Evolutionary conservation across 2,888 invertebrate species (phyloP), one percentile per base, ranked within the genome.

Genomic region (Eupeodes latifasciatus): DNA sequence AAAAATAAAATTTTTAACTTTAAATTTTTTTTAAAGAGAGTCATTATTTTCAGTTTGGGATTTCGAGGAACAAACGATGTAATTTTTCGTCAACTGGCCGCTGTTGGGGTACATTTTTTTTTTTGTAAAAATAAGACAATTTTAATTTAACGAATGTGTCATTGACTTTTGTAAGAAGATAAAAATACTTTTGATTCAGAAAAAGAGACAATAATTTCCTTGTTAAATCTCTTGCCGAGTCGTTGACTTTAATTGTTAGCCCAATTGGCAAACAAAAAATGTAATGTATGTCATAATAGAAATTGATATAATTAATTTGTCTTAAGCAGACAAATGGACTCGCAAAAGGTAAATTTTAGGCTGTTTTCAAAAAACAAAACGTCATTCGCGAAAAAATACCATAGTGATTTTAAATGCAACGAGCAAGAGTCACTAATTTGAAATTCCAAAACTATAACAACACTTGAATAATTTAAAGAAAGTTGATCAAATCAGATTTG

Each of bases 1-100:
- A 79, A 84, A 79, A 75, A 75, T 75, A 81, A 40, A 64, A 59
- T 80, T 67, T 64, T 51, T 40, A 47, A 27, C 69, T 66, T 51
- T n/a, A n/a, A 82, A 76, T 66, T 66, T 55, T 59, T 27, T 72
- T 71, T 53, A 72, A 40, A 75, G 74, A 62, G 49, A 64, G 55
- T 55, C 69, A 51, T 75, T 59, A 9, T 11, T 40, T 40, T n/a
- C 36, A 44, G 16, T 36, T 61, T 51, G 55, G 27, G 49, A 49
- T 53, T 67, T 34, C 27, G 27, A 27, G 27, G 27, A 34, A 49
- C 5, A 16, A 34, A 49, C 40, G 40, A 40, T 55, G 19, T 71
- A 55, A 34, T 19, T 69, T 67, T 34, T 34, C 12, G 10, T 47
- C 34, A 27, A 5, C 14, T 27, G 27, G 0, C 2, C 19, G 12